Base-by-base conservation (phyloP, 2,797 vertebrate genomes). In the Eurystomus glaucurus region DNA sequence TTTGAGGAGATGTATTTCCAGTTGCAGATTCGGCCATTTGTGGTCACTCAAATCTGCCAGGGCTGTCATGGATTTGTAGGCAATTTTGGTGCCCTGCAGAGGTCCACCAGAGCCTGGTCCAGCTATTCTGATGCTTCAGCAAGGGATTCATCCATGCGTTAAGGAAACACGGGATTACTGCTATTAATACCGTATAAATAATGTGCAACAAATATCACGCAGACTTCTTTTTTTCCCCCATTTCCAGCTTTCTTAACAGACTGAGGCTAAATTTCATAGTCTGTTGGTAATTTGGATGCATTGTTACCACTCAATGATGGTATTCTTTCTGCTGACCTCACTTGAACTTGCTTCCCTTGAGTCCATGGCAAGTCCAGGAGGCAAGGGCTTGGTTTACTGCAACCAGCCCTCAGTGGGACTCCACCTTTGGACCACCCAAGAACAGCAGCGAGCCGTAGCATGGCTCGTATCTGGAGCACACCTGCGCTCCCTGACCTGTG, bases 371-470 rank as follows among this genome's bases (percentile, higher is more conserved):
- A 80, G 16, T 77, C 88, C 92, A 89, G 86, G 66, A 96, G 88
- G 80, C 11, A 20, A 94, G 68, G 93, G 70, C 41, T 91, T 70
- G 90, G 80, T 64, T 93, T 70, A 28, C 86, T 81, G 79, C 94
- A 64, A 37, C 0, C 0, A 95, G 77, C 14, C 60, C 85, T 88
- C 0, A 0, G 25, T 52, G 88, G 90, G 39, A 72, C 70, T 76
- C 6, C 95, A 95, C 94, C 92, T 97, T 84, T 60, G 69, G 96
- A 95, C 96, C 96, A 97, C 96, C 95, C 94, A 96, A 81, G 77
- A 91, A 60, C 0, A 0, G 80, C 82, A 86, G 72, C 1, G 5
- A 68, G 70, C 81, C 3, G 1, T 28, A 88, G 74, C 77, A 46
- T 14, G 10, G 4, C 80, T 87, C 0, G 1, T 78, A 66, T 97